Base-by-base conservation (phyloP, 1,140 invertebrate genomes). In the Maniola jurtina region DNA sequence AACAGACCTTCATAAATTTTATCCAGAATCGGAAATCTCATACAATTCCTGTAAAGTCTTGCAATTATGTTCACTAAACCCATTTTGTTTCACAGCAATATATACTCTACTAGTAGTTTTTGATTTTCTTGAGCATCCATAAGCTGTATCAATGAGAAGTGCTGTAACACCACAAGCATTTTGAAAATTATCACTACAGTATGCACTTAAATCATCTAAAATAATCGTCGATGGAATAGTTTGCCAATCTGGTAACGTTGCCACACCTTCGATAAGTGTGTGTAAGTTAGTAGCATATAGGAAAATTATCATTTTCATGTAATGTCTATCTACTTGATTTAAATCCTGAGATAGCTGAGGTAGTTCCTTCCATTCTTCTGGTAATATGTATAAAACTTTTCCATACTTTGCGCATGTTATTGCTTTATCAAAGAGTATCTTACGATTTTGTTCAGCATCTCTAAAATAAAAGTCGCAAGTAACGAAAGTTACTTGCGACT, bases 271-370 rank as follows among this genome's bases (percentile, higher is more conserved):
- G 52, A 89, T 66, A 6, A 90, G 69, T 52, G 79, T 69, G 38
- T 83, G 55, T 48, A 80, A 61, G 60, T 66, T 81, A 55, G 77
- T 76, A 56, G 76, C 76, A 76, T 90, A 90, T 2, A 90, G 55
- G 64, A 90, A 90, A 69, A 75, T 88, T 14, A 90, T 83, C 84
- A 90, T 85, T 78, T 88, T 88, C 74, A 90, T 84, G 56, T 83
- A 88, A 76, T 86, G 75, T 66, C 76, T 80, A 34, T 80, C 85
- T 6, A 83, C 58, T 56, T 71, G 72, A 71, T 58, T 80, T 7
- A 86, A 62, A 50, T 90, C 83, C 70, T 87, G 86, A 9, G 86
- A 87, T 58, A 89, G 58, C 66, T 83, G 67, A 36, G 88, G 88
- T 33, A 90, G 36, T 70, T 88, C 84, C 61, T 75, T 79, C 42